phyloP scores from a whole-genome alignment of 2,797 vertebrate species.

The Carcharodon carcharias region DNA sequence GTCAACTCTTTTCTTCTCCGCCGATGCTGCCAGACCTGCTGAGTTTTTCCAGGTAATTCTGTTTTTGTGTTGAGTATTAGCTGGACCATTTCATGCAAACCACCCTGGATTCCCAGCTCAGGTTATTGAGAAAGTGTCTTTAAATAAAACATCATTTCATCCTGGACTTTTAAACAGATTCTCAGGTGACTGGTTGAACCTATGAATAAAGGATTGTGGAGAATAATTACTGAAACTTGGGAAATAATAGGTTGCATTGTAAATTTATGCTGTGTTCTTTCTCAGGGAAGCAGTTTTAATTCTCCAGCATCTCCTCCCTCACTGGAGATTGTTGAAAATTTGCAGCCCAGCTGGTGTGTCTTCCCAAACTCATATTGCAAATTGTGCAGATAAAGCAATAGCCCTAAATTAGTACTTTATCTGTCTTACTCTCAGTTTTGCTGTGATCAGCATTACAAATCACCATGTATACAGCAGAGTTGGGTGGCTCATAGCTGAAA shows the following conservation, averaged over 20 bases:
- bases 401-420: background rate
- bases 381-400: conserved; percentile 18
- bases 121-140: background rate
- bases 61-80: too few relatives aligned
- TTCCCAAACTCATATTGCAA: background rate
- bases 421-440: background rate
- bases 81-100: background rate
- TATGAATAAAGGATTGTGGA: conserved; percentile 31
- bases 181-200: conserved; percentile 16
- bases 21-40: too few relatives aligned
- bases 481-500: too few relatives aligned
- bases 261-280: background rate
- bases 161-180: background rate
- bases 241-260: conserved; percentile 8
- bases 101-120: background rate
- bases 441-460: conserved; percentile 30
- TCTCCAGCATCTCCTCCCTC: background rate
- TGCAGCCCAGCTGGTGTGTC: background rate
- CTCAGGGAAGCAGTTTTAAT: background rate
- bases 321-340: background rate
- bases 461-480: background rate
- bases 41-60: too few relatives aligned
- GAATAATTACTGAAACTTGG: conserved; percentile 34
- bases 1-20: too few relatives aligned
- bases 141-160: conserved; percentile 32